These are phyloP conservation scores for Erythrolamprus reginae DNA, from an alignment of 2,113 vertebrate genomes.

Conservation along the genomic window DNA sequence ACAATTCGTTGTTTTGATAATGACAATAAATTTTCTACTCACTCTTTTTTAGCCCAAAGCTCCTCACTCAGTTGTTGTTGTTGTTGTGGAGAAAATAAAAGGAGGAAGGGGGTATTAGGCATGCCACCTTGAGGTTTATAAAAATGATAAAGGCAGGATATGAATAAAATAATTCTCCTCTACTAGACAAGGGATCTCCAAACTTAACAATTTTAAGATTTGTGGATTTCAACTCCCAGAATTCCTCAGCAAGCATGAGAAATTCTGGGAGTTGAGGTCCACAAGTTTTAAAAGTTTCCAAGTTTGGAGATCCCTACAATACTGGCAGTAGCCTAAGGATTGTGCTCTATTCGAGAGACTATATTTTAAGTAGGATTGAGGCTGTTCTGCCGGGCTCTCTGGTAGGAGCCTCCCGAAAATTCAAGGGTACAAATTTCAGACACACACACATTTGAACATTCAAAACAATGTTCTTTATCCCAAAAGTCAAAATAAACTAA, in stretches of 20 bases:
- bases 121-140: neutral
- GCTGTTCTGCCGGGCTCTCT: too few species aligned
- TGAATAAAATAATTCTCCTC: neutral
- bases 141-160: neutral
- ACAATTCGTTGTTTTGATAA: too few species aligned
- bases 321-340: neutral
- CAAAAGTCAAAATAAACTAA: too few species aligned
- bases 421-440: too few species aligned
- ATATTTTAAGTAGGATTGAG: neutral
- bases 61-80: neutral
- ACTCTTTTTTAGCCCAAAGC: neutral
- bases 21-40: too few species aligned
- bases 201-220: neutral
- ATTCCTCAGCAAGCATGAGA: neutral
- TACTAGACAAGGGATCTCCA: neutral
- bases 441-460: too few species aligned
- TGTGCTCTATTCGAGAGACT: neutral
- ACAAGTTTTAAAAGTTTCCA: neutral
- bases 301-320: neutral
- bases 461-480: too few species aligned
- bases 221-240: neutral
- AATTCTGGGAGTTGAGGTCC: neutral
- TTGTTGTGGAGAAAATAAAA: neutral
- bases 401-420: too few species aligned
- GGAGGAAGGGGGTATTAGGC: neutral